Evolutionary conservation across 2,888 invertebrate genomes (phyloP).

Genomic region (Nematopogon swammerdamellus): DNA sequence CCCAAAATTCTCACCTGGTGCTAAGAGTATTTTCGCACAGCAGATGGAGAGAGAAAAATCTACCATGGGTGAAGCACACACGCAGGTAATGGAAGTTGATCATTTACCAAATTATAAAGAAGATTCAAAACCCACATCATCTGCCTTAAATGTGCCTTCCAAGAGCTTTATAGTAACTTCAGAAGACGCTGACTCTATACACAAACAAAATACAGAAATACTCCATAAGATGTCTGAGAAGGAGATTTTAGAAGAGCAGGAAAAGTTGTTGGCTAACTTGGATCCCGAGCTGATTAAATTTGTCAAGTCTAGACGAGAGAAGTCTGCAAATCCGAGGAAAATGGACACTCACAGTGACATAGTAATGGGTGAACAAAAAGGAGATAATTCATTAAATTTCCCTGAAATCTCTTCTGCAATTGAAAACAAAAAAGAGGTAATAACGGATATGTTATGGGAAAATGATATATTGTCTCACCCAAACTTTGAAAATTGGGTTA

Average conservation of each 20-base stretch:
- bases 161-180: slow-evolving; percentile 48
- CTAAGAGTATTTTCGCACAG: slow-evolving; percentile 50
- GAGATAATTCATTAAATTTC: too few species aligned
- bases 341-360: too few species aligned
- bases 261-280: slow-evolving; percentile 60
- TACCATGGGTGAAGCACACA: too few species aligned
- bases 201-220: slow-evolving; percentile 67
- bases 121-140: slow-evolving; percentile 10
- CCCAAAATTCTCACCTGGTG: slow-evolving; percentile 19
- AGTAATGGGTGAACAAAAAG: too few species aligned
- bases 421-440: not conserved
- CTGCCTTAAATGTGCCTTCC: slow-evolving; percentile 20
- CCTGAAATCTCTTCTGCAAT: too few species aligned
- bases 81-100: slow-evolving; percentile 33
- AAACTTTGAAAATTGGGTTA: slow-evolving; percentile 69
- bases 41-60: slow-evolving; percentile 27
- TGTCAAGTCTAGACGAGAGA: slow-evolving; percentile 48
- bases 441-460: slow-evolving; percentile 36
- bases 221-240: slow-evolving; percentile 66
- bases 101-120: slow-evolving; percentile 15
- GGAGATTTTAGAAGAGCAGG: slow-evolving; percentile 73
- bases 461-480: slow-evolving; percentile 58
- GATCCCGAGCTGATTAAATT: slow-evolving; percentile 68
- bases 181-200: slow-evolving; percentile 58
- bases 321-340: too few species aligned